Percentiles rank a stretch among this genome's conserved stretches.
phyloP scores from a whole-genome alignment of 2,888 invertebrate genomes.

The Zygogramma bicolorata region DNA sequence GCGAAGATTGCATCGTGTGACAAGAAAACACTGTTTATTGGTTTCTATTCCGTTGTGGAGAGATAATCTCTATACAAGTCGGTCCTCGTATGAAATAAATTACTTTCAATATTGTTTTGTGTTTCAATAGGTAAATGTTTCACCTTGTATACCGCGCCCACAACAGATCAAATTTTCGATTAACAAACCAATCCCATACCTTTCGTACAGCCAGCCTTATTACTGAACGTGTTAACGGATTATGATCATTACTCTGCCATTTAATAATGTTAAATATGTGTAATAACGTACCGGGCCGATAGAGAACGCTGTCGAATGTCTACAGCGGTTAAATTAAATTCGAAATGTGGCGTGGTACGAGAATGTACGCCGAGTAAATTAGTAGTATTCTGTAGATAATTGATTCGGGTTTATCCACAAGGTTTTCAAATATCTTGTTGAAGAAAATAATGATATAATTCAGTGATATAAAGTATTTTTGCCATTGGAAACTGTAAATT shows the following conservation, averaged over 20 bases:
- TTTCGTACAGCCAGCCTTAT: slow-evolving; percentile 14
- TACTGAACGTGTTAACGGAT: slow-evolving; percentile 23
- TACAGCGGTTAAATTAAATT: slow-evolving; percentile 39
- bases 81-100: too few species aligned
- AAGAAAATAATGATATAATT: slow-evolving; percentile 40
- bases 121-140: too few species aligned
- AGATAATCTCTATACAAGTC: too few species aligned
- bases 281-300: slow-evolving; percentile 17
- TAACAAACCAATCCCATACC: background rate
- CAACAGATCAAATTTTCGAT: slow-evolving; percentile 2
- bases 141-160: background rate
- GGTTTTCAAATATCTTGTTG: slow-evolving; percentile 27
- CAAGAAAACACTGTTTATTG: too few species aligned
- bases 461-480: slow-evolving; percentile 59
- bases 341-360: slow-evolving; percentile 29
- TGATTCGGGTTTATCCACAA: slow-evolving; percentile 46
- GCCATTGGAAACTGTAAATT: slow-evolving; percentile 56
- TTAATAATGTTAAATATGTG: slow-evolving; percentile 28
- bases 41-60: too few species aligned
- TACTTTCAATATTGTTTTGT: too few species aligned
- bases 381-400: slow-evolving; percentile 46
- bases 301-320: slow-evolving; percentile 28
- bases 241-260: slow-evolving; percentile 21
- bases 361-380: slow-evolving; percentile 34
- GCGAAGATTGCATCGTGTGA: too few species aligned